Conservation (phyloP, 2,888 invertebrate genomes). For the Tridacna gigas region DNA sequence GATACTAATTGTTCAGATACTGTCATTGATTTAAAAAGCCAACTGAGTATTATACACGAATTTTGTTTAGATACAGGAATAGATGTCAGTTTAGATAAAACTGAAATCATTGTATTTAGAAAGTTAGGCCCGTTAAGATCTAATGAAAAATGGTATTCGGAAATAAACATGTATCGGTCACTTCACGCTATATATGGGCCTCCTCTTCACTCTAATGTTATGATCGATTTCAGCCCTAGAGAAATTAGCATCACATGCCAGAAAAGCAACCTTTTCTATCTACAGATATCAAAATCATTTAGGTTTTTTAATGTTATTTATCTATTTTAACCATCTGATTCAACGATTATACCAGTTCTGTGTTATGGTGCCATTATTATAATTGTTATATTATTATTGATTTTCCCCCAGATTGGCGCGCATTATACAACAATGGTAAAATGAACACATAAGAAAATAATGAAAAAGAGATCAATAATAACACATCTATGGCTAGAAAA, state of each 20-base stretch:
- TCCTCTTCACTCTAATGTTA: neutral
- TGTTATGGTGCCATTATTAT: too few relatives aligned
- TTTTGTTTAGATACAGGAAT: neutral
- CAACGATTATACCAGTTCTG: neutral
- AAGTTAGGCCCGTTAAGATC: neutral
- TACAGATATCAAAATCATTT: neutral
- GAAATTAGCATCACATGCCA: neutral
- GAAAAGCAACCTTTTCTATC: neutral
- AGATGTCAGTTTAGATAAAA: neutral
- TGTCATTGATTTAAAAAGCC: too few relatives aligned
- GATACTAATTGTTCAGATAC: too few relatives aligned
- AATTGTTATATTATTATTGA: too few relatives aligned
- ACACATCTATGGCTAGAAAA: too few relatives aligned
- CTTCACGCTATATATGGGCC: neutral
- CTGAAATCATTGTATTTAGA: neutral
- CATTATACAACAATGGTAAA: too few relatives aligned
- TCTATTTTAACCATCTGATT: neutral
- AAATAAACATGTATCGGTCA: neutral
- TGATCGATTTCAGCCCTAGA: neutral
- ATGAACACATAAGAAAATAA: too few relatives aligned
- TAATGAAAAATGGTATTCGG: neutral
- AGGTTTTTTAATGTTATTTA: neutral
- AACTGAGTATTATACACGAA: neutral
- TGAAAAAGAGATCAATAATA: too few relatives aligned
- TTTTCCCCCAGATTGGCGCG: too few relatives aligned